Percentiles rank a stretch among this genome's conserved stretches.
Evolutionary conservation across 1,140 invertebrate species (phyloP).

Genomic region (Drosophila kurseongensis): DNA sequence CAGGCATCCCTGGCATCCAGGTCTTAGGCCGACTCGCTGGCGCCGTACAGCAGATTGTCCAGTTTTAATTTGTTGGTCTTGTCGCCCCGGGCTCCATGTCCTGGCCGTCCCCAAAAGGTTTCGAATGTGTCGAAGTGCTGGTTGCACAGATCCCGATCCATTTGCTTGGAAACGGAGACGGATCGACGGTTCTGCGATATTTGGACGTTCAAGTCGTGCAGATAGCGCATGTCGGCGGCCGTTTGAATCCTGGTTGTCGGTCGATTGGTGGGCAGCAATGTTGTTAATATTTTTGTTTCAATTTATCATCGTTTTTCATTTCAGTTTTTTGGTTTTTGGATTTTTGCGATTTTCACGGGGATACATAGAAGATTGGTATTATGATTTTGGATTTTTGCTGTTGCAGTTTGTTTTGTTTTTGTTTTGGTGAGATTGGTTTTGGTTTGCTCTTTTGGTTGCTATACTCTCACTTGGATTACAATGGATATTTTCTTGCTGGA

Average conservation of each 20-base stretch:
- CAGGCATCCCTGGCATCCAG: not conserved
- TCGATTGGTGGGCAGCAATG: conserved; percentile 27
- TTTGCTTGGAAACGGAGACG: conserved; percentile 81
- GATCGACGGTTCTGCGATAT: conserved; percentile 81
- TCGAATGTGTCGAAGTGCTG: conserved; percentile 88
- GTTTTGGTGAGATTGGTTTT: conserved; percentile 44
- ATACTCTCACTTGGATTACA: conserved; percentile 83
- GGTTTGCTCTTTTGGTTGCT: conserved; percentile 78
- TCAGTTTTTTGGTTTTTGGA: conserved; percentile 33
- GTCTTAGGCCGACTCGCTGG: conserved; percentile 51
- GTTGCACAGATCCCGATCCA: conserved; percentile 86
- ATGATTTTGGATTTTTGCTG: conserved; percentile 66
- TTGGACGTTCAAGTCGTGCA: conserved; percentile 84
- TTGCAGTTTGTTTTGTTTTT: conserved; percentile 44
- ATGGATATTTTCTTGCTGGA: conserved; percentile 81
- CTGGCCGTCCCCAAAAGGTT: conserved; percentile 88
- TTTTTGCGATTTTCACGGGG: conserved; percentile 53
- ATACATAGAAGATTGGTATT: conserved; percentile 82
- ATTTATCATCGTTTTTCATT: conserved; percentile 32
- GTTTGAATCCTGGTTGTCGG: conserved; percentile 61
- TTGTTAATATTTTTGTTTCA: conserved; percentile 26
- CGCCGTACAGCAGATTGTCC: conserved; percentile 82
- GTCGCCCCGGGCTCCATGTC: conserved; percentile 87
- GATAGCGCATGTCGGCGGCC: conserved; percentile 70
- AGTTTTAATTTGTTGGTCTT: conserved; percentile 81